Evolutionary conservation across 2,113 vertebrate species (phyloP).

Genomic region (Cavia porcellus): DNA sequence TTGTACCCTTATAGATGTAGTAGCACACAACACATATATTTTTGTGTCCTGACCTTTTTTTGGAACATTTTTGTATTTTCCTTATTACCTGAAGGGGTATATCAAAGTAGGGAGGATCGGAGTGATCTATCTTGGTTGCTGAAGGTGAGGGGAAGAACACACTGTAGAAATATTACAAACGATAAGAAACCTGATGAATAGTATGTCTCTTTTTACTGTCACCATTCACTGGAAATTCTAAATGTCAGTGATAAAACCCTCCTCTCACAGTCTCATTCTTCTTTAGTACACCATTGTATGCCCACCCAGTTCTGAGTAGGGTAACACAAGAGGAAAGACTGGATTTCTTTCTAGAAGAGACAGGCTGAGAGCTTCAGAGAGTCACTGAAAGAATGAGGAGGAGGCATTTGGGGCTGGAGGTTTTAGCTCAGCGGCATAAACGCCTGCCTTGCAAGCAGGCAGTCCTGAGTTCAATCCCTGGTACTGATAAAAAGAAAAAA

Average conservation of each 20-base stretch:
- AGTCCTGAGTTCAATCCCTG: too few species aligned
- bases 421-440: too few species aligned
- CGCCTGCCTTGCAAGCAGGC: too few species aligned
- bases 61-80: slow-evolving; percentile 30
- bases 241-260: slow-evolving; percentile 52
- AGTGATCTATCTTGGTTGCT: background rate
- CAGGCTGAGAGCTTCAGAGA: background rate
- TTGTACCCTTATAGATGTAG: background rate
- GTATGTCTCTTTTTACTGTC: slow-evolving; percentile 44
- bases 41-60: background rate
- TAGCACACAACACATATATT: background rate
- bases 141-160: background rate
- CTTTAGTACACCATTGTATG: background rate
- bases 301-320: background rate
- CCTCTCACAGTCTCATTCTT: background rate
- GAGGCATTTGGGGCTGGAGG: too few species aligned
- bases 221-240: slow-evolving; percentile 38
- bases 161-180: slow-evolving; percentile 45
- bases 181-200: slow-evolving; percentile 45
- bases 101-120: background rate
- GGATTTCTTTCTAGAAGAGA: slow-evolving; percentile 32
- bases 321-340: background rate
- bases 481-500: too few species aligned
- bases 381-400: background rate
- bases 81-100: background rate